Conservation (phyloP, 2,888 invertebrate species). For the Melanostoma mellinum region DNA sequence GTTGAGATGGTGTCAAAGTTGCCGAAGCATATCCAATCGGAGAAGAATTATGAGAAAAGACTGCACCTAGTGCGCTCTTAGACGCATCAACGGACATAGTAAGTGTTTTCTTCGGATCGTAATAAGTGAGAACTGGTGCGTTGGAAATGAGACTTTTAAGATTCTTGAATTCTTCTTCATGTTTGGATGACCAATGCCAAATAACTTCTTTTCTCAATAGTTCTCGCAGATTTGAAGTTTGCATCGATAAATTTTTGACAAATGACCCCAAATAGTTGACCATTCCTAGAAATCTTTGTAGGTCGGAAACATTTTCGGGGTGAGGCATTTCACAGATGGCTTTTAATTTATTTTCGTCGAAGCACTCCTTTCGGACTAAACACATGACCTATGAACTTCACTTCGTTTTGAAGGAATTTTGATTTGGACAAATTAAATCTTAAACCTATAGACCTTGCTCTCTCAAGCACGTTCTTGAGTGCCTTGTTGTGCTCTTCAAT, state of each 20-base stretch:
- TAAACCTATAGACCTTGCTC: constrained; percentile 19
- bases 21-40: background rate
- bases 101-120: constrained; percentile 40
- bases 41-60: background rate
- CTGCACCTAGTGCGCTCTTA: background rate
- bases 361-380: too few species aligned
- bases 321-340: too few species aligned
- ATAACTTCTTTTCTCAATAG: too few species aligned
- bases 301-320: constrained; percentile 21
- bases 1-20: too few species aligned
- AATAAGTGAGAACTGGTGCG: constrained; percentile 44
- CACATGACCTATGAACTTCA: constrained; percentile 38
- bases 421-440: constrained; percentile 42
- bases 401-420: constrained; percentile 15
- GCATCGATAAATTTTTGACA: too few species aligned
- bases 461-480: constrained; percentile 16
- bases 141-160: background rate
- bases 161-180: too few species aligned
- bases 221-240: too few species aligned
- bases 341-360: too few species aligned
- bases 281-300: constrained; percentile 41
- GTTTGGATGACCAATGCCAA: too few species aligned
- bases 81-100: constrained; percentile 44
- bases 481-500: constrained; percentile 35
- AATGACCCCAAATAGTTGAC: background rate